A percentile compares a stretch with the other conserved stretches of the same genome.
These are phyloP conservation scores for Lepidocyrtinus sp. DNA, from an alignment of 2,888 invertebrate genomes.

Conservation along the genomic window DNA sequence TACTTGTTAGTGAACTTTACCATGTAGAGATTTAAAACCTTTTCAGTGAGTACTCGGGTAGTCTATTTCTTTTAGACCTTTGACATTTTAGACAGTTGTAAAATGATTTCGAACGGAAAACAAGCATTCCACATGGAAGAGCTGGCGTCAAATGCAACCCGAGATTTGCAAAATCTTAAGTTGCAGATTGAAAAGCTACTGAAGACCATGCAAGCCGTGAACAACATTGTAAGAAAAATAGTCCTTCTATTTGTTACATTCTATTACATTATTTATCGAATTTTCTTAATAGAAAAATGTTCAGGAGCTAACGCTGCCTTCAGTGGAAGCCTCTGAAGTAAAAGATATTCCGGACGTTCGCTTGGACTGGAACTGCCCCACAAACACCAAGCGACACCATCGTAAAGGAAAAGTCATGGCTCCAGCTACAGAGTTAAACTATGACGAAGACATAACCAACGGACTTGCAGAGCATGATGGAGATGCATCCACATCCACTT, in stretches of 20 bases:
- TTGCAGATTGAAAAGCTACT: conserved; percentile 30
- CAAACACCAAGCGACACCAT: neutral
- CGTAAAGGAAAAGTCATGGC: conserved; percentile 2
- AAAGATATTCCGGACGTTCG: neutral
- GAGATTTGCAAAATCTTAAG: conserved; percentile 25
- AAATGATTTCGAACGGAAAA: too few species aligned
- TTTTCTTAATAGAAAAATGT: conserved; percentile 16
- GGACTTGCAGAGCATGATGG: neutral
- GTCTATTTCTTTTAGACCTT: too few species aligned
- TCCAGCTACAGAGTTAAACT: neutral
- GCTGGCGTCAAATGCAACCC: neutral
- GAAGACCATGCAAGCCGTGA: conserved; percentile 21
- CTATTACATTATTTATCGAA: too few species aligned
- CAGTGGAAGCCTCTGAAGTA: neutral
- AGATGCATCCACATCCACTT: neutral
- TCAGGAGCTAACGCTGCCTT: neutral
- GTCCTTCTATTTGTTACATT: too few species aligned
- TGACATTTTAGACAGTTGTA: too few species aligned
- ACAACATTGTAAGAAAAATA: conserved; percentile 29
- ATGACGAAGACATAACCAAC: neutral
- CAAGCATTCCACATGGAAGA: neutral
- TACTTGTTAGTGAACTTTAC: too few species aligned
- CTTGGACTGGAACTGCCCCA: conserved; percentile 17
- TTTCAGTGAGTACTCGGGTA: too few species aligned
- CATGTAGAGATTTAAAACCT: too few species aligned